Evolutionary conservation across 2,888 invertebrate genomes (phyloP).

Genomic region (Xanthia icteritia): DNA sequence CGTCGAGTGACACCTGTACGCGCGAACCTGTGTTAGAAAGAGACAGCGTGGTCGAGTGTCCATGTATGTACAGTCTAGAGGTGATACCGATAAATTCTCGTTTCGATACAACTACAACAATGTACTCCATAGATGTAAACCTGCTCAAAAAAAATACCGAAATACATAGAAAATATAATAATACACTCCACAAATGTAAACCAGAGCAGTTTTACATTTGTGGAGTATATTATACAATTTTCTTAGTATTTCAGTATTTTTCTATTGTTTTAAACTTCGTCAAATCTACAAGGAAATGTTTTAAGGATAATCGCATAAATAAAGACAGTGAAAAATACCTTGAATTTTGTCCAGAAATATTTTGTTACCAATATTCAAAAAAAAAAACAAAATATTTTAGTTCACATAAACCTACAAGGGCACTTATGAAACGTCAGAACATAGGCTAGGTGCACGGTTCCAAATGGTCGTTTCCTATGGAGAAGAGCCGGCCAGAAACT

Average conservation of each 20-base stretch:
- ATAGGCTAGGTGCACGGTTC: background rate
- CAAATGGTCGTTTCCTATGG: background rate
- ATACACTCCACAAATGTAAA: too few species aligned
- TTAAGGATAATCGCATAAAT: too few species aligned
- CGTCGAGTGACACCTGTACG: slow-evolving; percentile 37
- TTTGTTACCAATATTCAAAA: too few species aligned
- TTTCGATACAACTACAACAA: too few species aligned
- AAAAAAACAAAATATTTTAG: too few species aligned
- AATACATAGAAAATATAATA: too few species aligned
- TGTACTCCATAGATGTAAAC: too few species aligned
- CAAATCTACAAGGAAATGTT: background rate
- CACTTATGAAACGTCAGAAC: background rate
- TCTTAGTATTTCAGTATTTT: background rate
- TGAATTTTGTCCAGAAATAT: background rate
- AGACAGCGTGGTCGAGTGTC: background rate
- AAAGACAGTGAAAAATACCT: background rate
- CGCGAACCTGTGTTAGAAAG: background rate
- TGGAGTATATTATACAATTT: too few species aligned
- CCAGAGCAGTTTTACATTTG: too few species aligned
- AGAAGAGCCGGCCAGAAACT: background rate
- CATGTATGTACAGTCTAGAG: background rate
- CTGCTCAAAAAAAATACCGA: too few species aligned
- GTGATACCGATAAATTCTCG: too few species aligned
- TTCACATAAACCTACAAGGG: background rate
- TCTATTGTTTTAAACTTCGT: background rate